Conservation (phyloP, 2,113 vertebrate species). For the Tyrannus savana region DNA sequence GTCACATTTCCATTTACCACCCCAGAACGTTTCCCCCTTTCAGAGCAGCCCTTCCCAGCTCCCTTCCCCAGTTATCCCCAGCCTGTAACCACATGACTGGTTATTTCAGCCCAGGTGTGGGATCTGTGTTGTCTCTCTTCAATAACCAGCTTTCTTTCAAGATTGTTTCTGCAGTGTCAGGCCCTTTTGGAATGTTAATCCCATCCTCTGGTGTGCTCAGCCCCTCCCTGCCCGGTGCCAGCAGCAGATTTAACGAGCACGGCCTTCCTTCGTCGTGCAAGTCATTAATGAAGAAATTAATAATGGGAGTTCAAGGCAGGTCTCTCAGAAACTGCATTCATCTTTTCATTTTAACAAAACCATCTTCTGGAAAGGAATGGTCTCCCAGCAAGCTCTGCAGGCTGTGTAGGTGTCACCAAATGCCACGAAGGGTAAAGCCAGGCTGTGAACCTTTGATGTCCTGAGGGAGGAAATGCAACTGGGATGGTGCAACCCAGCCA, state of each 20-base stretch:
- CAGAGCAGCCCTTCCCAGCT: neutral
- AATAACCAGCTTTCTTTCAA: neutral
- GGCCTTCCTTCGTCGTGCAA: neutral
- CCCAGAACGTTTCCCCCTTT: neutral
- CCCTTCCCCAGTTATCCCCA: neutral
- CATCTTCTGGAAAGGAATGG: neutral
- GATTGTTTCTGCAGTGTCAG: neutral
- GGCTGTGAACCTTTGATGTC: rapidly evolving
- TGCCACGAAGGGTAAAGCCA: neutral
- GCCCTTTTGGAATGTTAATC: neutral
- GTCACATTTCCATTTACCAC: neutral
- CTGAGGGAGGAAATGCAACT: rapidly evolving
- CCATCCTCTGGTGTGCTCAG: rapidly evolving
- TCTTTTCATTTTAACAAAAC: neutral
- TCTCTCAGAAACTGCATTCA: neutral
- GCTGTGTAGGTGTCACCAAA: rapidly evolving
- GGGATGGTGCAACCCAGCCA: neutral
- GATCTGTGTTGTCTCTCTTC: neutral
- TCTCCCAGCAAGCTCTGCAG: neutral
- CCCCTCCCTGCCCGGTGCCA: neutral
- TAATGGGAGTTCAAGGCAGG: neutral
- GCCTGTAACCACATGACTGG: neutral
- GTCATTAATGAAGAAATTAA: neutral
- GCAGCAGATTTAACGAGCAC: neutral
- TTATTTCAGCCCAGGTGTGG: neutral